Conservation (phyloP, 2,113 vertebrate genomes). For the Toxotes chatareus region DNA sequence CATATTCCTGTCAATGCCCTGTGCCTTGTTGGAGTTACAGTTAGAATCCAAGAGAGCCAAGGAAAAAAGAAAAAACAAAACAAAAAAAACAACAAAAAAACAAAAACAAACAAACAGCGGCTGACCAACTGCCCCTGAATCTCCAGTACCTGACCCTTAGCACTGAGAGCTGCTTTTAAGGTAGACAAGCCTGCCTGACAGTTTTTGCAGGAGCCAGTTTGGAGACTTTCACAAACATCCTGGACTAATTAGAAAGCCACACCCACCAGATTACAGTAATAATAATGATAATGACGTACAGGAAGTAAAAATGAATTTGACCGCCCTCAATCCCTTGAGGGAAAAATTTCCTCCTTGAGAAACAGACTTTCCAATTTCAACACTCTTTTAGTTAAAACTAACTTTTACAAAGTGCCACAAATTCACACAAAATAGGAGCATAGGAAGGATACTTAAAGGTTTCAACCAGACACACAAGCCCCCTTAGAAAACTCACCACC, state of each 20-base stretch:
- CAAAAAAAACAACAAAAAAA: too few species aligned
- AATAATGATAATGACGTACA: background rate
- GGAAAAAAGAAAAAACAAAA: too few species aligned
- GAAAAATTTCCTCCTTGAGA: background rate
- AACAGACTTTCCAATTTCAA: background rate
- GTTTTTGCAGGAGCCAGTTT: background rate
- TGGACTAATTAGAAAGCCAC: background rate
- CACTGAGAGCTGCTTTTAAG: background rate
- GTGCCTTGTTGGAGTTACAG: background rate
- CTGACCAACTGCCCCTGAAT: conserved; percentile 23
- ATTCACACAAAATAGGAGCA: background rate
- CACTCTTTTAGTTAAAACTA: background rate
- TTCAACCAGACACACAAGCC: conserved; percentile 38
- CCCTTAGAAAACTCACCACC: conserved; percentile 24
- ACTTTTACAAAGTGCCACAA: background rate
- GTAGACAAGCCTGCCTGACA: background rate
- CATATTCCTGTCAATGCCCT: conserved; percentile 3
- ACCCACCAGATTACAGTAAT: background rate
- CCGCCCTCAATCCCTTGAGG: background rate
- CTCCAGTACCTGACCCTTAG: background rate
- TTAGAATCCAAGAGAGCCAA: background rate
- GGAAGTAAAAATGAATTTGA: background rate
- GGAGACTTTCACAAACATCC: background rate
- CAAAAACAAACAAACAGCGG: background rate
- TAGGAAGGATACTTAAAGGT: conserved; percentile 2